Evolutionary conservation across 1,140 invertebrate genomes (phyloP), one percentile per base, ranked within the genome.

Genomic region (Megathymus violae): DNA sequence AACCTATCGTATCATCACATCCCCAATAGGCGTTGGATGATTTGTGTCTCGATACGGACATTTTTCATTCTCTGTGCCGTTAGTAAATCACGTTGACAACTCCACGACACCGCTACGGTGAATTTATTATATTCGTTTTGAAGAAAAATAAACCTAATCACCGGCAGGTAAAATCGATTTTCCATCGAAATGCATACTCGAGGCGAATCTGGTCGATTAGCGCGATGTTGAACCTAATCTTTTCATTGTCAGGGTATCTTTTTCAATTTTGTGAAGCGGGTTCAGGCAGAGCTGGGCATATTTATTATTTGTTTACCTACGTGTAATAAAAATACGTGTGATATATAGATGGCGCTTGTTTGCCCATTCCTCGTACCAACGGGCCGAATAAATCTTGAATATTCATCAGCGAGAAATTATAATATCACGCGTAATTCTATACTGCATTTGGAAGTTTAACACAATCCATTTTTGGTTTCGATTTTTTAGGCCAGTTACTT

Each of bases 51-150:
- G 48, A 52, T 46, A 58, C 66, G 52, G 59, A 72, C 59, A 81
- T 83, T 83, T 81, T 81, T 83, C 81, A 83, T 75, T 60, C 78
- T 60, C 59, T 63, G 69, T 51, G 65, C 63, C 69, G 62, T 67
- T 67, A 74, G 68, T 83, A 83, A 83, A 83, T 83, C 81, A 81
- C 54, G 61, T 59, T 66, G 71, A 76, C 78, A 78, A 73, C 70
- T 63, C 64, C 62, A 64, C 31, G 44, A 60, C 62, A 58, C 71
- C 69, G 69, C 75, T n/a, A 78, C 62, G 64, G 58, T 48, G 54
- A 51, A 41, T 61, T 61, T 59, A 52, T 58, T 56, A 50, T 50
- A 9, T 50, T 22, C 50, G 11, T 40, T 9, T 15, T 13, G 27
- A 58, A 62, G 15, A 40, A 56, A 56, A 43, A 22, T 44, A 31